Evolutionary conservation across 1,140 invertebrate genomes (phyloP).

Genomic region (Nomia melanderi): DNA sequence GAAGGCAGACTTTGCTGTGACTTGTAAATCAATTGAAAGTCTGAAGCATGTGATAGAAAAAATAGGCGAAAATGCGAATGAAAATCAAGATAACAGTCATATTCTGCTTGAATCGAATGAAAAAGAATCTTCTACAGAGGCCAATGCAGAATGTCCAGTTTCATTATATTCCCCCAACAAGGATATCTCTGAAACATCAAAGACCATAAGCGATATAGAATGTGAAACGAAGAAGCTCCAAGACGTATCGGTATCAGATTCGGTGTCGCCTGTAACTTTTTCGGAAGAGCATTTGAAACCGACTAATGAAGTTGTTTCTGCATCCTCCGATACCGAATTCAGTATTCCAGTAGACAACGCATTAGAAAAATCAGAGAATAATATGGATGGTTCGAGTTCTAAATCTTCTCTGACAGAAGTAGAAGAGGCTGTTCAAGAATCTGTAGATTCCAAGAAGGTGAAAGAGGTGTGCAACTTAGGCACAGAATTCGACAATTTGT

Average conservation of each 20-base stretch:
- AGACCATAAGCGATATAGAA: constrained; percentile 7
- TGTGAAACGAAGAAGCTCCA: not conserved
- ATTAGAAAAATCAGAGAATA: constrained; percentile 26
- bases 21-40: constrained; percentile 74
- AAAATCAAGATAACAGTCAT: constrained; percentile 49
- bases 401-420: constrained; percentile 50
- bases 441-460: constrained; percentile 43
- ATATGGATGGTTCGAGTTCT: not conserved
- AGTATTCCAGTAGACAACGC: constrained; percentile 38
- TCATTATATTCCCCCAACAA: not conserved
- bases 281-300: constrained; percentile 19
- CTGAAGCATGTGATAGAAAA: constrained; percentile 73
- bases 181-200: constrained; percentile 5
- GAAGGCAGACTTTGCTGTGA: constrained; percentile 63
- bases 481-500: constrained; percentile 70
- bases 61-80: constrained; percentile 67
- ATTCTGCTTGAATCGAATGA: not conserved
- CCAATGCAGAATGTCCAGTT: constrained; percentile 9
- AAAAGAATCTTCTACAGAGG: constrained; percentile 26
- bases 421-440: constrained; percentile 52
- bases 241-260: not conserved
- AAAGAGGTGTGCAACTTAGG: constrained; percentile 72
- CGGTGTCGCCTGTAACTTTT: not conserved
- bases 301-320: not conserved
- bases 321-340: constrained; percentile 33